Conservation (phyloP, 2,113 vertebrate species). For the Larimichthys polyactis region DNA sequence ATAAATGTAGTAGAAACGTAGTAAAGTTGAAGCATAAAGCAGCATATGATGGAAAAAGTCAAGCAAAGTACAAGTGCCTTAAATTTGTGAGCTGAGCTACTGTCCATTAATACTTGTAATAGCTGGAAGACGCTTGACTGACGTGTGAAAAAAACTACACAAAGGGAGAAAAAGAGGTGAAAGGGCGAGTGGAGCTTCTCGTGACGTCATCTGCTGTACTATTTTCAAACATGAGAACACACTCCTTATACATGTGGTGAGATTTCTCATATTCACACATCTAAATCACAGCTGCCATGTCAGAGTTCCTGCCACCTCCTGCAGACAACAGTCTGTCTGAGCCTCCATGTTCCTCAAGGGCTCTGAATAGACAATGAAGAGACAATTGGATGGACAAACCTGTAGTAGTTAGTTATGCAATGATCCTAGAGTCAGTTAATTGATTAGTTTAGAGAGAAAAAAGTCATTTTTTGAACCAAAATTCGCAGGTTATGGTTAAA, state of each 20-base stretch:
- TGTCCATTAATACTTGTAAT: not conserved
- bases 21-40: not conserved
- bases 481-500: not conserved
- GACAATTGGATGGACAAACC: not conserved
- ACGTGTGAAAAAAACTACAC: not conserved
- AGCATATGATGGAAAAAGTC: not conserved
- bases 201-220: conserved; percentile 20
- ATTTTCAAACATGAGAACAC: conserved; percentile 52
- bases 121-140: not conserved
- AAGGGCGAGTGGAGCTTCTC: not conserved
- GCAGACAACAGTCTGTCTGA: conserved; percentile 21
- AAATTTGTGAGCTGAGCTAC: not conserved
- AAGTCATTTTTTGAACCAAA: too few species aligned
- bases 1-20: not conserved
- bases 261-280: conserved; percentile 47
- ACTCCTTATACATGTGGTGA: conserved; percentile 8
- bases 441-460: not conserved
- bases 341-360: not conserved
- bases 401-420: not conserved
- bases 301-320: conserved; percentile 48
- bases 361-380: not conserved
- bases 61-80: not conserved
- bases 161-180: not conserved
- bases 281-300: conserved; percentile 37
- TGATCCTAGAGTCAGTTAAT: not conserved